Evolutionary conservation across 2,113 vertebrate genomes (phyloP).

Genomic region (Apeltes quadracus): DNA sequence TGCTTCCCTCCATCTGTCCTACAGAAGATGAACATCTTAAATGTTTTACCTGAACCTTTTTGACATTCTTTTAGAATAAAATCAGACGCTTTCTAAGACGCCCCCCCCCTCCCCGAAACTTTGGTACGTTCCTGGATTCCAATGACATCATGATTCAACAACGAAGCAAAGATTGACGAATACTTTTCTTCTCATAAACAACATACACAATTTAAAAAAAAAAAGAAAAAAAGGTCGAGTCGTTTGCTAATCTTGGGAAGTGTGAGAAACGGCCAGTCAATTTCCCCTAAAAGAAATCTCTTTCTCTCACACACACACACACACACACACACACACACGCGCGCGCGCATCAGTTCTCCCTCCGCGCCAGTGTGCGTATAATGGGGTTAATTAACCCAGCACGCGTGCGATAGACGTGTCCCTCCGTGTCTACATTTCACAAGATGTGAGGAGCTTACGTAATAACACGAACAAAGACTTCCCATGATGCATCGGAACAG

Average conservation of each 20-base stretch:
- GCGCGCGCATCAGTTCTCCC: too few relatives aligned
- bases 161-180: not conserved
- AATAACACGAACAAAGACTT: conserved; percentile 27
- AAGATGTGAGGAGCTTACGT: not conserved
- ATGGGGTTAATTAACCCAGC: not conserved
- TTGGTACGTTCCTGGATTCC: not conserved
- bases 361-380: not conserved
- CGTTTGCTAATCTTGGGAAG: not conserved
- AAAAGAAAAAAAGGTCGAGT: not conserved
- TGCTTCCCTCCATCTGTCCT: not conserved
- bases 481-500: not conserved
- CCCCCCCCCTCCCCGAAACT: not conserved
- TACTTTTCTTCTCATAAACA: not conserved
- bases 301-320: too few relatives aligned
- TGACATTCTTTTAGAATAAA: not conserved
- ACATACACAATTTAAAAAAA: not conserved
- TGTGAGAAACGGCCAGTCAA: too few relatives aligned
- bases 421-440: conserved; percentile 6
- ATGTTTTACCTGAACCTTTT: too few relatives aligned
- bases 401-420: not conserved
- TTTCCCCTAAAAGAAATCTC: too few relatives aligned
- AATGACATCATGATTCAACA: not conserved
- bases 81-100: not conserved
- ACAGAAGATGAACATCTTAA: not conserved
- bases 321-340: too few relatives aligned